phyloP scores from a whole-genome alignment of 2,888 invertebrate genomes.

The Thumatha senex region DNA sequence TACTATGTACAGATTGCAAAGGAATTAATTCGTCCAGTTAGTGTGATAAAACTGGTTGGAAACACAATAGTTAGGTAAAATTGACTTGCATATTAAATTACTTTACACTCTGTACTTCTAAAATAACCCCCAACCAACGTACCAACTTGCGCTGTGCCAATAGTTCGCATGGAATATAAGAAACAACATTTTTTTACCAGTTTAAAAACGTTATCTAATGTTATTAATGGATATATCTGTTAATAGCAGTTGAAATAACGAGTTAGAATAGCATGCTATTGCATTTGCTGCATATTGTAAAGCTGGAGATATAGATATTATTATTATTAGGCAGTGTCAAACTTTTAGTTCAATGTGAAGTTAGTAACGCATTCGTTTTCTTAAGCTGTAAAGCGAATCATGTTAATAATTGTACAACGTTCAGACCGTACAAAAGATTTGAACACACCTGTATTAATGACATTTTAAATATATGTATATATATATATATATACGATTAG shows the following conservation, averaged over 20 bases:
- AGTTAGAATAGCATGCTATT: conserved; percentile 7
- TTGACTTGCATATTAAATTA: too few relatives aligned
- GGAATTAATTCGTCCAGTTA: too few relatives aligned
- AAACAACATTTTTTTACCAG: conserved; percentile 71
- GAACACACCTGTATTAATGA: too few relatives aligned
- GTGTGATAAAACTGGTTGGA: too few relatives aligned
- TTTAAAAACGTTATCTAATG: conserved; percentile 12
- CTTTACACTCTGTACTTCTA: too few relatives aligned
- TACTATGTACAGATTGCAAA: too few relatives aligned
- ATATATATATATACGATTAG: not conserved
- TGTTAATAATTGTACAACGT: not conserved
- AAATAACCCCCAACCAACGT: conserved; percentile 50
- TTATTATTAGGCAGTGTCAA: too few relatives aligned
- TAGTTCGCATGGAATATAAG: conserved; percentile 70
- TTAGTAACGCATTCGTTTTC: too few relatives aligned
- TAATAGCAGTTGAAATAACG: conserved; percentile 8
- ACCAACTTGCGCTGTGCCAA: conserved; percentile 80
- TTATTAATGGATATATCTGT: conserved; percentile 23
- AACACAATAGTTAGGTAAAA: too few relatives aligned
- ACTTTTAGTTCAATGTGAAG: too few relatives aligned
- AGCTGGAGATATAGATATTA: not conserved
- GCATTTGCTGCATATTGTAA: not conserved
- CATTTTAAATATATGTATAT: not conserved
- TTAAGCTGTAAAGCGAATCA: not conserved
- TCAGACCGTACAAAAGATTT: not conserved